These are phyloP conservation scores for Mola mola DNA, from an alignment of 2,113 vertebrate species.

Conservation along the genomic window DNA sequence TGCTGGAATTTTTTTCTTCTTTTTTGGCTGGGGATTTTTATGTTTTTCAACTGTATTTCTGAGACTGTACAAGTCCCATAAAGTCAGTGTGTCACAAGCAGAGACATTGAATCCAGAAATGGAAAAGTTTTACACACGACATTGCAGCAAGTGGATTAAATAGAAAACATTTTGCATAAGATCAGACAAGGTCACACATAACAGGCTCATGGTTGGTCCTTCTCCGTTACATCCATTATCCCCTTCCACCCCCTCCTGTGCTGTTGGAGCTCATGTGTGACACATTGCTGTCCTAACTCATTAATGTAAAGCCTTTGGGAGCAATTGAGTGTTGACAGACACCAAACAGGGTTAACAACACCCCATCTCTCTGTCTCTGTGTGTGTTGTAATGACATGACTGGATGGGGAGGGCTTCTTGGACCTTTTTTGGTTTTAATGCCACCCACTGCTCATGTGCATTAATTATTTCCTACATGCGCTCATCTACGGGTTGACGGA, in stretches of 20 bases:
- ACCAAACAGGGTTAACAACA: slow-evolving; percentile 72
- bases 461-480: slow-evolving; percentile 76
- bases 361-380: slow-evolving; percentile 41
- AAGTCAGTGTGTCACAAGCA: slow-evolving; percentile 13
- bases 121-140: background rate
- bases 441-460: slow-evolving; percentile 55
- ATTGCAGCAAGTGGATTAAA: too few relatives aligned
- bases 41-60: slow-evolving; percentile 33
- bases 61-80: slow-evolving; percentile 10
- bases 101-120: slow-evolving; percentile 2
- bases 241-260: background rate
- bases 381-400: slow-evolving; percentile 52
- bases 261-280: slow-evolving; percentile 36
- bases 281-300: slow-evolving; percentile 62
- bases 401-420: slow-evolving; percentile 24
- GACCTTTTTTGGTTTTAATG: slow-evolving; percentile 54
- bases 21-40: slow-evolving; percentile 15
- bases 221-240: slow-evolving; percentile 50
- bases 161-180: slow-evolving; percentile 14
- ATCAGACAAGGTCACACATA: slow-evolving; percentile 39
- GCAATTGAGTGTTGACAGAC: slow-evolving; percentile 64
- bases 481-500: slow-evolving; percentile 69
- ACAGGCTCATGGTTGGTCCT: slow-evolving; percentile 33
- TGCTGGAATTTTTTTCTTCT: slow-evolving; percentile 30
- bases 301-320: slow-evolving; percentile 73